Conservation (phyloP, 2,888 invertebrate species). For the Dicycla oo region DNA sequence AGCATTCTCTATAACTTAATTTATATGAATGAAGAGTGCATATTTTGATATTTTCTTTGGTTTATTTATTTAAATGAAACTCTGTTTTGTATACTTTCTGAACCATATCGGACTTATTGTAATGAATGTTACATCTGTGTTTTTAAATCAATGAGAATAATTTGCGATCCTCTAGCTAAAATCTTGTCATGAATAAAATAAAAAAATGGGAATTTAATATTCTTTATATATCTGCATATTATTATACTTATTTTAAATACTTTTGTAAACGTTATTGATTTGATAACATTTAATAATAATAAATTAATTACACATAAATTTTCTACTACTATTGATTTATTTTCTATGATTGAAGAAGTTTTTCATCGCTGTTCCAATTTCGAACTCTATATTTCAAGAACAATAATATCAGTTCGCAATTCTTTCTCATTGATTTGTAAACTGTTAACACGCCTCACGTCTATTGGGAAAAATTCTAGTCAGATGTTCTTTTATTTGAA, state of each 20-base stretch:
- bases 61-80: conserved; percentile 24
- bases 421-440: conserved; percentile 29
- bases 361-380: not conserved
- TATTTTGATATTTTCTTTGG: conserved; percentile 11
- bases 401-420: conserved; percentile 3
- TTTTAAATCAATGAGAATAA: conserved; percentile 33
- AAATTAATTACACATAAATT: too few species aligned
- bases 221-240: not conserved
- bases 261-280: too few species aligned
- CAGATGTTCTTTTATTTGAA: conserved; percentile 31
- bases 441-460: conserved; percentile 51
- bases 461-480: conserved; percentile 68
- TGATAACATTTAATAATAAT: too few species aligned
- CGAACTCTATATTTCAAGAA: not conserved
- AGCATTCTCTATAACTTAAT: not conserved
- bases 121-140: conserved; percentile 28
- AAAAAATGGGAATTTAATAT: conserved; percentile 1
- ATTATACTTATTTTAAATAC: too few species aligned
- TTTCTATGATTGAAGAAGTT: not conserved
- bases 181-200: not conserved
- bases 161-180: not conserved
- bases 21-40: not conserved
- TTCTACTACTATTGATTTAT: too few species aligned
- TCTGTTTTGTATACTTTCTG: conserved; percentile 16
- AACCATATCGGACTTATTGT: conserved; percentile 42